A percentile compares a stretch with the other conserved stretches of the same genome.
Conservation (phyloP, 2,113 vertebrate species). For the Malurus melanocephalus region DNA sequence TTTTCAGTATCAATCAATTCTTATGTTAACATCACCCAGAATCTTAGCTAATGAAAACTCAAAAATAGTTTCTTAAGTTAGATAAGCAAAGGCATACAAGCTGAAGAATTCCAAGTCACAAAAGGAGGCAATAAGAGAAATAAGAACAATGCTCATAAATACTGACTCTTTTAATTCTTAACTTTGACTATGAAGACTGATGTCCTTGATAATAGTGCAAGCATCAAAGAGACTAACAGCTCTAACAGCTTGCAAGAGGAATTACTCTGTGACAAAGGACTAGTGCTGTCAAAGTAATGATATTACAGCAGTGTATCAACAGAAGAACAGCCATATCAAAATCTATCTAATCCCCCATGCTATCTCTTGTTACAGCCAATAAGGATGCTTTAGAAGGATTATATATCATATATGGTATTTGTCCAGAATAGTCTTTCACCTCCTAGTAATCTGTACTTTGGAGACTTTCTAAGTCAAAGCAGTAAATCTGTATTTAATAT, state of each 20-base stretch:
- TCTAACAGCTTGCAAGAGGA: conserved; percentile 30
- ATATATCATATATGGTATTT: conserved; percentile 13
- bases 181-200: conserved; percentile 30
- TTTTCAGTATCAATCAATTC: not conserved
- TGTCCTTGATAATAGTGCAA: conserved; percentile 40
- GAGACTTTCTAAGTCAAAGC: not conserved
- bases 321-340: conserved; percentile 20
- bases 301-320: conserved; percentile 56
- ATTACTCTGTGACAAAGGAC: conserved; percentile 6
- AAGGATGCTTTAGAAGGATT: conserved; percentile 1
- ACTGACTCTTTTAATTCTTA: conserved; percentile 21
- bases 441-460: not conserved
- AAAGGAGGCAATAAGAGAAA: conserved; percentile 20
- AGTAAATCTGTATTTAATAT: not conserved
- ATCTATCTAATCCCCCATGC: not conserved
- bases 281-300: conserved; percentile 31
- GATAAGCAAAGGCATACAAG: not conserved
- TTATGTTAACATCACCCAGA: not conserved
- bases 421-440: not conserved
- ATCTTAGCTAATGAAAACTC: not conserved
- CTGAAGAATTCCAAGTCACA: not conserved
- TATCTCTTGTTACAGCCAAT: conserved; percentile 8
- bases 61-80: not conserved
- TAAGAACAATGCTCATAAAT: conserved; percentile 3
- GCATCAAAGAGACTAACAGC: conserved; percentile 35